Evolutionary conservation across 2,888 invertebrate genomes (phyloP).

Genomic region (Drosophila buzzatii): DNA sequence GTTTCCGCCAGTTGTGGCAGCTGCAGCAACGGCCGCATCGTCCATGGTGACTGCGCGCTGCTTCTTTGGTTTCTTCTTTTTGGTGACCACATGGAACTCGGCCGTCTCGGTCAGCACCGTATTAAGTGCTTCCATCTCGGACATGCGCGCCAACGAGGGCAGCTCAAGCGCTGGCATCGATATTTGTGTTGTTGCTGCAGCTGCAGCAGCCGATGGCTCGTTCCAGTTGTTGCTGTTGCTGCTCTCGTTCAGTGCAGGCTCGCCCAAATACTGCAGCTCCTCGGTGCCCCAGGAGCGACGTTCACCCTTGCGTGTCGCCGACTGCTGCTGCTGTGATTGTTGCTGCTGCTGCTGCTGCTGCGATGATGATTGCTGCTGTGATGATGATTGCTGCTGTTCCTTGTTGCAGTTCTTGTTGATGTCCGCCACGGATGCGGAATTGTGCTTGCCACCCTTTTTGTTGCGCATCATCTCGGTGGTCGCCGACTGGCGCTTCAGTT

Average conservation of each 20-base stretch:
- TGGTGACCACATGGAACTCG: constrained; percentile 93
- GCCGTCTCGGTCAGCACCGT: constrained; percentile 86
- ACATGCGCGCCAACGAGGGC: constrained; percentile 69
- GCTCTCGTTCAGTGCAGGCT: constrained; percentile 31
- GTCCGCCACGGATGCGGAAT: constrained; percentile 75
- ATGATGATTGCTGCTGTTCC: constrained; percentile 47
- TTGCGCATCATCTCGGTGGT: constrained; percentile 83
- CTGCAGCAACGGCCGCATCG: constrained; percentile 66
- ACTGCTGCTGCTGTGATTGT: too few relatives aligned
- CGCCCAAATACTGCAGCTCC: constrained; percentile 86
- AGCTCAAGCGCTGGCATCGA: constrained; percentile 29
- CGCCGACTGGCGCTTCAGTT: constrained; percentile 83
- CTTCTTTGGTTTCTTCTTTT: constrained; percentile 92
- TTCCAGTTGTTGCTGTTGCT: constrained; percentile 15
- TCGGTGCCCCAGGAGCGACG: constrained; percentile 90
- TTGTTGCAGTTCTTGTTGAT: constrained; percentile 77
- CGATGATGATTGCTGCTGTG: constrained; percentile 27
- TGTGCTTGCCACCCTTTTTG: constrained; percentile 71
- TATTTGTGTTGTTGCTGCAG: constrained; percentile 11
- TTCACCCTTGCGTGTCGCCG: constrained; percentile 83
- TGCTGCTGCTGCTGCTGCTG: constrained; percentile 7
- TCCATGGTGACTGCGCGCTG: constrained; percentile 79
- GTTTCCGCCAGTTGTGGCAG: constrained; percentile 64
- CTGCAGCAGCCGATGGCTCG: constrained; percentile 2
- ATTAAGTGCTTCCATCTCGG: constrained; percentile 82